These are phyloP conservation scores for Drosophila recens DNA, from an alignment of 2,888 invertebrate species.

Conservation along the genomic window DNA sequence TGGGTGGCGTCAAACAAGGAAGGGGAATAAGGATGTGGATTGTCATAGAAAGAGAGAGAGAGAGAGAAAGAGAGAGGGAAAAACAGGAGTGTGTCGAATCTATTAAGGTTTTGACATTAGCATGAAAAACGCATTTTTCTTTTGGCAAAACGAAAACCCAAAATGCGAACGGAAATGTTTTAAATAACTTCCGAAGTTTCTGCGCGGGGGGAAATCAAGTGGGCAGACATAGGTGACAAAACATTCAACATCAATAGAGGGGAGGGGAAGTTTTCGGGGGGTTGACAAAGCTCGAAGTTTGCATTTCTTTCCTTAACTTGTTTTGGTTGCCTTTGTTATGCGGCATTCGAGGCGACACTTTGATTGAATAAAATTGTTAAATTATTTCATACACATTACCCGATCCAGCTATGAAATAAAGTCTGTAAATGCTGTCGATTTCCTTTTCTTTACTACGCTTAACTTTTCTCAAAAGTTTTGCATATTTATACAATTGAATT, in stretches of 20 bases:
- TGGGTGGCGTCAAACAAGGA: constrained; percentile 16
- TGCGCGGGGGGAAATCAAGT: constrained; percentile 1
- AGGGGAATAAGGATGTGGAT: constrained; percentile 1
- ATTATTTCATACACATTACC: constrained; percentile 62
- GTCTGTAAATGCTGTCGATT: constrained; percentile 36
- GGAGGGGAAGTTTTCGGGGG: no score
- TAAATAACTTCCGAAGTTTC: constrained; percentile 65
- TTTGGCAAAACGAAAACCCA: constrained; percentile 47
- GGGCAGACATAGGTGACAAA: constrained; percentile 61
- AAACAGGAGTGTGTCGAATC: constrained; percentile 48
- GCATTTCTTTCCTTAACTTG: constrained; percentile 27
- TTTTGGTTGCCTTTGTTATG: constrained; percentile 37
- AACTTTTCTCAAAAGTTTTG: constrained; percentile 55
- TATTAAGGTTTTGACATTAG: constrained; percentile 78
- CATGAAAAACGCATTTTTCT: constrained; percentile 81
- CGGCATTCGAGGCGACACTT: constrained; percentile 51
- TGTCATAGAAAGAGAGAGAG: not conserved
- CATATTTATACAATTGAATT: constrained; percentile 78
- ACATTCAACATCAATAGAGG: constrained; percentile 22
- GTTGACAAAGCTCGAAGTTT: constrained; percentile 29
- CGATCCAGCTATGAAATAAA: constrained; percentile 45
- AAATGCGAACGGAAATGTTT: constrained; percentile 57
- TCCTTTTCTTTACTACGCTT: not conserved
- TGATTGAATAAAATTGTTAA: constrained; percentile 77
- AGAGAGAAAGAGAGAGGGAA: not conserved